These are phyloP conservation scores for Orthosia gracilis DNA, from an alignment of 2,888 invertebrate species.

Conservation along the genomic window DNA sequence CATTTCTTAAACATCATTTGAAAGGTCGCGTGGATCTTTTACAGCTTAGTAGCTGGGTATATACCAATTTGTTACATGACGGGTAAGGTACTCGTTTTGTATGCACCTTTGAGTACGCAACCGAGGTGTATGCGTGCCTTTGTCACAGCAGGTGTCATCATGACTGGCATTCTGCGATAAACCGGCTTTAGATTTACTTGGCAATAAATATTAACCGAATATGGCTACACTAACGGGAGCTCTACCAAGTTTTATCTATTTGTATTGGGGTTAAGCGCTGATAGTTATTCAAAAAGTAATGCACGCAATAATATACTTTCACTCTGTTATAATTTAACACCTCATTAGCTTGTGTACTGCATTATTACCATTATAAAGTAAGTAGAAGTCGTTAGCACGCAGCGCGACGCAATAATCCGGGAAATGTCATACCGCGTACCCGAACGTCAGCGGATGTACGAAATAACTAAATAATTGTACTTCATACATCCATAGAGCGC, in stretches of 20 bases:
- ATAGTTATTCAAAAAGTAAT: conserved; percentile 52
- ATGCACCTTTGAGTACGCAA: conserved; percentile 11
- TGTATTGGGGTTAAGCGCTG: conserved; percentile 24
- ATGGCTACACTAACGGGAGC: conserved; percentile 22
- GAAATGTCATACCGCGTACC: conserved; percentile 63
- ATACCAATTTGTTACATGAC: conserved; percentile 1
- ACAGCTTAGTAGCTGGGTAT: conserved; percentile 11
- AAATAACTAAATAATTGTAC: conserved; percentile 61
- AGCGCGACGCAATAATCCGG: conserved; percentile 65
- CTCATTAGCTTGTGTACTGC: conserved; percentile 68
- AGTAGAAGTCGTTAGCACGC: conserved; percentile 61
- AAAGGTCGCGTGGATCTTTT: conserved; percentile 25
- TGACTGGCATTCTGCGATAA: conserved; percentile 42
- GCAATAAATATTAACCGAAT: conserved; percentile 26
- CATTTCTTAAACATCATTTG: conserved; percentile 32
- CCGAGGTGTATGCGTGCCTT: conserved; percentile 25
- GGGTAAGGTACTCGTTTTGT: background rate
- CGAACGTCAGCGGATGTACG: conserved; percentile 58
- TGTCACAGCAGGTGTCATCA: conserved; percentile 43
- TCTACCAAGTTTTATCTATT: conserved; percentile 4
- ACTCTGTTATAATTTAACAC: conserved; percentile 68
- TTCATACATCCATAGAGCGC: conserved; percentile 33
- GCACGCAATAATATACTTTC: conserved; percentile 59
- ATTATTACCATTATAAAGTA: conserved; percentile 62
- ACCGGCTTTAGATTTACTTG: conserved; percentile 31